A percentile compares a stretch with the other conserved stretches of the same genome.
Evolutionary conservation across 2,888 invertebrate genomes (phyloP).

Genomic region (Hemaris fuciformis): DNA sequence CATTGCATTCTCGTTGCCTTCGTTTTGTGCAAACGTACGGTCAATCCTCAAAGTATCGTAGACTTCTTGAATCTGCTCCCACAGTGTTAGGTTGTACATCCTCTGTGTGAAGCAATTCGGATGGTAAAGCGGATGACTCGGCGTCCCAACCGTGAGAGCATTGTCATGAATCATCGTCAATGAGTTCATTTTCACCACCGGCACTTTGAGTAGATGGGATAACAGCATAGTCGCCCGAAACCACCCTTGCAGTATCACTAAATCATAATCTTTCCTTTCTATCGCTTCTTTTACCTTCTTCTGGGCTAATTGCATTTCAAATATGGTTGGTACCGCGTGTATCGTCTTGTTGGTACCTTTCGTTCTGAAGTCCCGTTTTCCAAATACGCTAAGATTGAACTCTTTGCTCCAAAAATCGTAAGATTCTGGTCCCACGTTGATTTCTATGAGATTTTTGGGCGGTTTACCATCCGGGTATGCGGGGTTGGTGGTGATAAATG

Average conservation of each 20-base stretch:
- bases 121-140: conserved; percentile 34
- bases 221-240: conserved; percentile 22
- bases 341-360: conserved; percentile 2
- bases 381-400: not conserved
- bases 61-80: conserved; percentile 24
- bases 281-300: conserved; percentile 13
- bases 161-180: conserved; percentile 26
- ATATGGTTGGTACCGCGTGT: not conserved
- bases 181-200: conserved; percentile 36
- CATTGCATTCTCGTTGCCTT: conserved; percentile 23
- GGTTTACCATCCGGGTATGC: not conserved
- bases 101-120: conserved; percentile 25
- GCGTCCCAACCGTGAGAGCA: conserved; percentile 29
- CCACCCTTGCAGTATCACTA: conserved; percentile 24
- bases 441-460: conserved; percentile 18
- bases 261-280: conserved; percentile 14
- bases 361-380: conserved; percentile 7
- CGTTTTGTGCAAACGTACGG: not conserved
- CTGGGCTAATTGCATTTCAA: conserved; percentile 16
- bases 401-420: conserved; percentile 13
- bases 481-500: conserved; percentile 17
- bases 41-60: conserved; percentile 14
- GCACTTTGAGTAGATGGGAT: conserved; percentile 29
- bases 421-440: conserved; percentile 14
- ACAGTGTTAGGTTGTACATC: conserved; percentile 25